Conservation (phyloP, 2,113 vertebrate species). For the Glaucomys volans region DNA sequence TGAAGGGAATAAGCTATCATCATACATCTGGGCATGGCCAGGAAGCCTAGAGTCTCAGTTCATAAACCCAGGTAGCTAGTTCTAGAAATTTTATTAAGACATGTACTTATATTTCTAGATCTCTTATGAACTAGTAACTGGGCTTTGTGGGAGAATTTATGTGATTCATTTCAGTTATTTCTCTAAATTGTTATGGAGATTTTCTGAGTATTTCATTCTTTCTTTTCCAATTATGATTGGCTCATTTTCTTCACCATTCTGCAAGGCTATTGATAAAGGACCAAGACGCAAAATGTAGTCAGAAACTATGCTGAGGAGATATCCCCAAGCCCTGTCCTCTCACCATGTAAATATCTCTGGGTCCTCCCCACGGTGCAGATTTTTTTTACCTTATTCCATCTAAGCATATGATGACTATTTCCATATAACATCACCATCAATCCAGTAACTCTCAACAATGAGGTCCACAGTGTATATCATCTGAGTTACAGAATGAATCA, state of each 20-base stretch:
- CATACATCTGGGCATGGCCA: background rate
- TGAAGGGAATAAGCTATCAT: background rate
- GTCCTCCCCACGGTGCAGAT: background rate
- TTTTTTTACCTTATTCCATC: background rate
- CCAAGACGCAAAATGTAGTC: background rate
- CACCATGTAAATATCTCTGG: background rate
- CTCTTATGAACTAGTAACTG: background rate
- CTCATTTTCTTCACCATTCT: background rate
- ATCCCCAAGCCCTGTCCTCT: background rate
- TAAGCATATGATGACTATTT: background rate
- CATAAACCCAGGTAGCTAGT: background rate
- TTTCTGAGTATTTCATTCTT: background rate
- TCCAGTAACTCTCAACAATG: background rate
- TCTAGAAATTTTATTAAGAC: background rate
- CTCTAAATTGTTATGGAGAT: background rate
- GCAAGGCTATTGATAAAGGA: background rate
- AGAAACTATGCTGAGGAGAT: rapidly evolving
- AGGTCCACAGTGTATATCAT: background rate
- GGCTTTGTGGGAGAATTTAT: background rate
- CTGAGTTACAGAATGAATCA: background rate
- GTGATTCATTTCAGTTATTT: background rate
- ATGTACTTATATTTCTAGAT: background rate
- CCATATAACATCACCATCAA: background rate
- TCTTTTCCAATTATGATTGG: background rate
- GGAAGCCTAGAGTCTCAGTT: background rate